These are phyloP conservation scores for Ispidina picta DNA, from an alignment of 2,797 vertebrate species.

Conservation along the genomic window DNA sequence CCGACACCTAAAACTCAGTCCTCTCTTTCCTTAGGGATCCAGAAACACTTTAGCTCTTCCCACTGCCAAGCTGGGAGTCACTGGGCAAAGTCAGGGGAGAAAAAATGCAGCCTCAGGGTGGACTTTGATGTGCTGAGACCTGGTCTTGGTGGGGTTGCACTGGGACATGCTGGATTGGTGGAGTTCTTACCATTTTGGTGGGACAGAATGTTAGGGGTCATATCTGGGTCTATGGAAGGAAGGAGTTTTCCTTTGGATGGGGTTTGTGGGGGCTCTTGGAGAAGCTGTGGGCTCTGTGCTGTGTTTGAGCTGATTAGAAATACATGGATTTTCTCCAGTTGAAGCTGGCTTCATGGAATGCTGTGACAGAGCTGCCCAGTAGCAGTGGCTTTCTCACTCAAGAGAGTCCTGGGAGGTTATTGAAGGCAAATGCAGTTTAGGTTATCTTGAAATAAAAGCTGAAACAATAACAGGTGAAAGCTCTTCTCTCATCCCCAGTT, in stretches of 20 bases:
- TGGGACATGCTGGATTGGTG: rapidly evolving
- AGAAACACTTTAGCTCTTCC: not conserved
- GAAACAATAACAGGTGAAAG: not conserved
- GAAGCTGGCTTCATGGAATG: not conserved
- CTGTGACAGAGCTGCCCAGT: not conserved
- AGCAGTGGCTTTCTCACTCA: not conserved
- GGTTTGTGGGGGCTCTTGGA: not conserved
- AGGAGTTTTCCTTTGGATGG: not conserved
- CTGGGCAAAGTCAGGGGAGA: not conserved
- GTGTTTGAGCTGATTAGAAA: not conserved
- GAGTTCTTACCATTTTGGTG: not conserved
- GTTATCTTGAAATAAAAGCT: not conserved
- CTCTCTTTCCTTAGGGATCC: not conserved
- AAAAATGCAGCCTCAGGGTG: not conserved
- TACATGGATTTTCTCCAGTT: not conserved
- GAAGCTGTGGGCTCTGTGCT: not conserved
- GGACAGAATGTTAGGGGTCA: not conserved
- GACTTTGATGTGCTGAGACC: not conserved
- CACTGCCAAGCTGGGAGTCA: not conserved
- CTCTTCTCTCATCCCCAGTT: not conserved
- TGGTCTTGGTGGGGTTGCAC: not conserved
- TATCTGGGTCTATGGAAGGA: not conserved
- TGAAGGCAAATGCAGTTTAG: not conserved
- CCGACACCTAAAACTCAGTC: not conserved
- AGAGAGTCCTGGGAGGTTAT: not conserved